Evolutionary conservation across 1,140 invertebrate species (phyloP).

Genomic region (Lycorma delicatula): DNA sequence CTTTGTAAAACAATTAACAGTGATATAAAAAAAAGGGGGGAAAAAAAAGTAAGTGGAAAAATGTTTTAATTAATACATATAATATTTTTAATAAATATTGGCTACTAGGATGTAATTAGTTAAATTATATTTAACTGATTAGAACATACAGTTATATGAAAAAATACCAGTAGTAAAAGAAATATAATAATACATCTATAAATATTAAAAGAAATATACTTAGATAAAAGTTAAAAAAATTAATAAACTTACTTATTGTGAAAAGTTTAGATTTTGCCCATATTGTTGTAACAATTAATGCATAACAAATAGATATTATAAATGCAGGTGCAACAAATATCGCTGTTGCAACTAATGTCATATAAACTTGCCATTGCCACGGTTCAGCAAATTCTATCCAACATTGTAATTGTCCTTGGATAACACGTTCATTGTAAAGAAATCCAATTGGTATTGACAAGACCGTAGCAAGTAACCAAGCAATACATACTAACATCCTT

Average conservation of each 20-base stretch:
- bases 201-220: no score
- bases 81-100: no score
- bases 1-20: no score
- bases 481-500: conserved; percentile 60
- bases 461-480: conserved; percentile 73
- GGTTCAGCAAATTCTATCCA: conserved; percentile 76
- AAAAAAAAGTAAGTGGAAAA: no score
- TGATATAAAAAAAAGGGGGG: no score
- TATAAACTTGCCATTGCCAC: conserved; percentile 80
- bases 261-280: conserved; percentile 70
- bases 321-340: conserved; percentile 83
- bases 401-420: conserved; percentile 73
- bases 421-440: conserved; percentile 67
- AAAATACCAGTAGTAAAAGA: no score
- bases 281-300: conserved; percentile 85
- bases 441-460: conserved; percentile 78
- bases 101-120: no score
- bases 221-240: no score
- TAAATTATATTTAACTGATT: no score
- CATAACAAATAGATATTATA: conserved; percentile 85
- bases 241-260: conserved; percentile 22
- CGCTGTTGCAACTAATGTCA: conserved; percentile 70
- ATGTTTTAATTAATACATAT: no score
- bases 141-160: no score
- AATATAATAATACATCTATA: no score